Base-by-base conservation (phyloP, 2,113 vertebrate genomes). In the Nothocercus julius region DNA sequence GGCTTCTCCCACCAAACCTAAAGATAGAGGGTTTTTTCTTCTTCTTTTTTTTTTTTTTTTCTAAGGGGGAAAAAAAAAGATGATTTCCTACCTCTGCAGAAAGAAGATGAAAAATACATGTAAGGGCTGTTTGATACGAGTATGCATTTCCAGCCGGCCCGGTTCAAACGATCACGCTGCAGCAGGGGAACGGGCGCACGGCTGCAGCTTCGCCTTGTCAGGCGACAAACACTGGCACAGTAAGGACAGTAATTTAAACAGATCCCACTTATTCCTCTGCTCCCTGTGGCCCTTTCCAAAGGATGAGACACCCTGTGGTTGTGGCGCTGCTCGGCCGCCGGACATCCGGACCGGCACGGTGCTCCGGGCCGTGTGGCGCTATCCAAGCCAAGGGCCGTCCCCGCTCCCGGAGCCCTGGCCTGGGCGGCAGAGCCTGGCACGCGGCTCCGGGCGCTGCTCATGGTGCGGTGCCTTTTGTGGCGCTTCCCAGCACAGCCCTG, bases 1-100 rank as follows among this genome's bases (percentile, higher is more conserved):
- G 91, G 96, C 88, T 93, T 96, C 90, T 97, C 94, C 85, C 87
- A 90, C 84, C 83, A 87, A 78, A 75, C 78, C 85, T 86, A 89
- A 93, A 94, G 90, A 93, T 79, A 91, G 70, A 73, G 85, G 62
- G 10, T 2, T 90, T 58, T 38, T 78, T 77, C 40, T 49, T 73
- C 63, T 77, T 20, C 45, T 20, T 47, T 3, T 2, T 84, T 58
- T 38, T 2, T 87, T 58, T 38, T 77, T 76, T 45, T 64, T 73
- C 58, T 36, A 32, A 36, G 19, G 42, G 45, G 45, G 18, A 45
- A 30, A 24, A 89, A 73, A 70, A 74, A 54, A 40, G 0, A 82
- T 51, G 0, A 59, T 88, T 97, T 96, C 85, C 74, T 92, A 79
- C 82, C 84, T 90, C 64, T 92, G 72, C 87, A 91, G 94, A 70